phyloP scores from a whole-genome alignment of 2,113 vertebrate species.

The Salvator merianae region DNA sequence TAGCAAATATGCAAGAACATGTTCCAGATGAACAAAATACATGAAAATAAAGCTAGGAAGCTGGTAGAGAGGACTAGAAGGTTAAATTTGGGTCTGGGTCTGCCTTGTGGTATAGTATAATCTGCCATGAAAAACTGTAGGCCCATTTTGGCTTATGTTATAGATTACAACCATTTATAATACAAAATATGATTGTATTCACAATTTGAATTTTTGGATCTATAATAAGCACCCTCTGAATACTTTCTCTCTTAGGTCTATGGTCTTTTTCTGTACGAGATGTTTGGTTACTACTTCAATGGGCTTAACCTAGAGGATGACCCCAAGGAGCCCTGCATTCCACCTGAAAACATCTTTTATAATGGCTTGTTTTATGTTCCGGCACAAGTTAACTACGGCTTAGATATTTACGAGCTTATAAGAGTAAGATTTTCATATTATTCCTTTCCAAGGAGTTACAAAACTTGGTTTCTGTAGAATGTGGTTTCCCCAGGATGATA shows the following conservation, averaged over 20 bases:
- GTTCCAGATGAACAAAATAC: no score
- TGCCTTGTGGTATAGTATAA: neutral
- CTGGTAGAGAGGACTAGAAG: no score
- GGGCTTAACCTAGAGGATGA: conserved; percentile 64
- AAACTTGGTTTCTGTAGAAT: no score
- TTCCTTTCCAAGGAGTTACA: neutral
- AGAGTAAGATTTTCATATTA: conserved; percentile 54
- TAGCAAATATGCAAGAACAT: no score
- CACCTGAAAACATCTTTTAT: conserved; percentile 64
- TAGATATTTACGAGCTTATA: conserved; percentile 65
- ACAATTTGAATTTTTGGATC: neutral
- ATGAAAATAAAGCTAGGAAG: no score
- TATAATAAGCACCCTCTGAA: neutral
- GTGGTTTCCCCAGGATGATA: no score
- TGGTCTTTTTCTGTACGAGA: conserved; percentile 69
- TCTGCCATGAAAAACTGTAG: neutral
- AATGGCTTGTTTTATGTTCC: conserved; percentile 74
- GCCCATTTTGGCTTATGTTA: neutral
- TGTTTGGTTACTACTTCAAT: conserved; percentile 74
- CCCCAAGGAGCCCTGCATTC: conserved; percentile 59
- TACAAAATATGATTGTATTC: neutral
- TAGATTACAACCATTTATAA: neutral
- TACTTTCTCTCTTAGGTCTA: conserved; percentile 72
- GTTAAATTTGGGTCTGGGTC: no score
- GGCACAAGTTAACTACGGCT: conserved; percentile 57